Conservation (phyloP, 2,797 vertebrate genomes). For the Lepilemur ruficaudatus region DNA sequence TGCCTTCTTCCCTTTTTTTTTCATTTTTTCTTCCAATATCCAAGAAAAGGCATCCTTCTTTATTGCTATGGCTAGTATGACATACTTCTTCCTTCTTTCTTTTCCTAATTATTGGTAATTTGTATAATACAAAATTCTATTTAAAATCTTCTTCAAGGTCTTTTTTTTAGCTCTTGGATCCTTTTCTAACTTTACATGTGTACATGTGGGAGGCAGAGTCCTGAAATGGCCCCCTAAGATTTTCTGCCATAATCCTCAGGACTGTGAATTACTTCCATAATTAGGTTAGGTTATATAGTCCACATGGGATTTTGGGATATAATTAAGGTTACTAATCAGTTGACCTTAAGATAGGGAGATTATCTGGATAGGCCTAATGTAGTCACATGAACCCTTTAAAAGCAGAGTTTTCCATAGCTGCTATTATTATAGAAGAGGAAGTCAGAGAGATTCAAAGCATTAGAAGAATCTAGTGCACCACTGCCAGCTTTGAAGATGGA, state of each 20-base stretch:
- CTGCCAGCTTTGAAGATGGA: not conserved
- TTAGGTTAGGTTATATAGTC: not conserved
- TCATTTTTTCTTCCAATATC: not conserved
- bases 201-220: not conserved
- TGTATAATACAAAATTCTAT: not conserved
- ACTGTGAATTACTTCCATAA: not conserved
- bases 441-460: not conserved
- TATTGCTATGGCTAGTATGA: not conserved
- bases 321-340: not conserved
- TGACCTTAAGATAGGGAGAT: not conserved
- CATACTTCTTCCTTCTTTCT: not conserved
- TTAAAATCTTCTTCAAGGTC: not conserved
- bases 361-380: not conserved
- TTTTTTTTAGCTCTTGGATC: constrained; percentile 7
- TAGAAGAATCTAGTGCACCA: not conserved
- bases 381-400: not conserved
- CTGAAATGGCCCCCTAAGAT: not conserved
- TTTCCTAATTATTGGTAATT: constrained; percentile 17
- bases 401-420: not conserved
- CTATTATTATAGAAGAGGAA: not conserved
- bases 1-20: not conserved
- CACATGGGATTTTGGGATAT: not conserved
- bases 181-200: constrained; percentile 4
- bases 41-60: not conserved
- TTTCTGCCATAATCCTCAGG: not conserved